Conservation (phyloP, 1,140 invertebrate genomes). For the Hyles euphorbiae region DNA sequence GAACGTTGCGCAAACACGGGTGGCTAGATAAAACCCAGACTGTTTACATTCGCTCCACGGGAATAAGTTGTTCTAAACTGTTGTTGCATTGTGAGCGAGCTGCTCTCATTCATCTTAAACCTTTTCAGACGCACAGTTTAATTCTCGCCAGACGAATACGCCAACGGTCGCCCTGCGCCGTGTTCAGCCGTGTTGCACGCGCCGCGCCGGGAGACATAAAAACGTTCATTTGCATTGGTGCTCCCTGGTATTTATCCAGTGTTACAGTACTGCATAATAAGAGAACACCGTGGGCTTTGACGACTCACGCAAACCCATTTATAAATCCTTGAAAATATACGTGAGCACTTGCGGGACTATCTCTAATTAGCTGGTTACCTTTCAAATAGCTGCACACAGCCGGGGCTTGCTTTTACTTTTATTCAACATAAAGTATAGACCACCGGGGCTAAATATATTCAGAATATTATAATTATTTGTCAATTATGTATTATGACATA, state of each 20-base stretch:
- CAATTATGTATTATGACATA: too few relatives aligned
- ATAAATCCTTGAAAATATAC: slow-evolving; percentile 48
- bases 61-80: slow-evolving; percentile 65
- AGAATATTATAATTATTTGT: too few relatives aligned
- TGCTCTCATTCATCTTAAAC: slow-evolving; percentile 67
- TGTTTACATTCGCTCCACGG: slow-evolving; percentile 54
- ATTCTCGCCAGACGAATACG: slow-evolving; percentile 56
- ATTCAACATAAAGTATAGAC: too few relatives aligned
- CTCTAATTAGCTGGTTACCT: slow-evolving; percentile 43
- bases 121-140: slow-evolving; percentile 65
- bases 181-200: neutral
- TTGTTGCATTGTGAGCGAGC: slow-evolving; percentile 64
- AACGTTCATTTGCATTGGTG: slow-evolving; percentile 63
- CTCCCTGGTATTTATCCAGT: slow-evolving; percentile 57
- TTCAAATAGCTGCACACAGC: slow-evolving; percentile 7
- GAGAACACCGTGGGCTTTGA: slow-evolving; percentile 43
- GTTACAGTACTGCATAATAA: slow-evolving; percentile 60
- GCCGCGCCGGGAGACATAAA: slow-evolving; percentile 41
- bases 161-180: slow-evolving; percentile 37
- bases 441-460: too few relatives aligned
- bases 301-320: slow-evolving; percentile 40
- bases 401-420: slow-evolving; percentile 4
- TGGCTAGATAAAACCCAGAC: slow-evolving; percentile 42
- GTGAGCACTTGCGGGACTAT: slow-evolving; percentile 23
- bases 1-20: too few relatives aligned